phyloP scores from a whole-genome alignment of 2,113 vertebrate species.

The Symphodus melops region DNA sequence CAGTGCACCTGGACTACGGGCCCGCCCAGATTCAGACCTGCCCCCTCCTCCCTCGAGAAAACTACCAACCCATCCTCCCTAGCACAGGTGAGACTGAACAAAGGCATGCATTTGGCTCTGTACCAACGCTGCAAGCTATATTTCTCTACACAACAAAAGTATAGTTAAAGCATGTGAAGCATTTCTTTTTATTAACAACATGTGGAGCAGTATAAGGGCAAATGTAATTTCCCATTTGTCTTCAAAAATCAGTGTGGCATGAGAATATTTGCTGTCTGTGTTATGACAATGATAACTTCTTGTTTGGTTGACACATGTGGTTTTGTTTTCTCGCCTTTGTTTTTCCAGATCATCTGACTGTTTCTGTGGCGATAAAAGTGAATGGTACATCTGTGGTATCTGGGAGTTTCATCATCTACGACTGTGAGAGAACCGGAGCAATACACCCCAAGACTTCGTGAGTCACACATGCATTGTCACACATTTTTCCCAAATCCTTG shows the following conservation, averaged over 20 bases:
- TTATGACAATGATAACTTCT: conserved; percentile 48
- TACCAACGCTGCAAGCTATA: not conserved
- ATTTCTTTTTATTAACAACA: conserved; percentile 1
- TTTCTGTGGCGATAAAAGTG: conserved; percentile 89
- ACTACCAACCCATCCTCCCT: conserved; percentile 83
- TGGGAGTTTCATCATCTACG: conserved; percentile 93
- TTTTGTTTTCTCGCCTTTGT: conserved; percentile 55
- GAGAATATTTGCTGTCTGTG: conserved; percentile 31
- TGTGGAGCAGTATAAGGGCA: conserved; percentile 20
- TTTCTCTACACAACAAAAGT: not conserved
- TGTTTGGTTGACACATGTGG: conserved; percentile 21
- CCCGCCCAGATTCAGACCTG: conserved; percentile 91
- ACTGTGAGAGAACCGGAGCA: conserved; percentile 89
- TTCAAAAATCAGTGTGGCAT: conserved; percentile 24
- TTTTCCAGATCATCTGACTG: conserved; percentile 89
- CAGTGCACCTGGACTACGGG: conserved; percentile 84
- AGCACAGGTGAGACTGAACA: conserved; percentile 84
- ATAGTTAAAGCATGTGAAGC: conserved; percentile 27
- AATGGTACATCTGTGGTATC: conserved; percentile 88
- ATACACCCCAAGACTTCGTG: conserved; percentile 89
- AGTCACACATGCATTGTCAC: conserved; percentile 75
- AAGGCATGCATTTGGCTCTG: conserved; percentile 20
- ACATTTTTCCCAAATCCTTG: conserved; percentile 20
- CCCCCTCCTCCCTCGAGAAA: conserved; percentile 85
- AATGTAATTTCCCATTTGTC: conserved; percentile 59